Conservation (phyloP, 2,113 vertebrate genomes). For the Alouatta palliata region DNA sequence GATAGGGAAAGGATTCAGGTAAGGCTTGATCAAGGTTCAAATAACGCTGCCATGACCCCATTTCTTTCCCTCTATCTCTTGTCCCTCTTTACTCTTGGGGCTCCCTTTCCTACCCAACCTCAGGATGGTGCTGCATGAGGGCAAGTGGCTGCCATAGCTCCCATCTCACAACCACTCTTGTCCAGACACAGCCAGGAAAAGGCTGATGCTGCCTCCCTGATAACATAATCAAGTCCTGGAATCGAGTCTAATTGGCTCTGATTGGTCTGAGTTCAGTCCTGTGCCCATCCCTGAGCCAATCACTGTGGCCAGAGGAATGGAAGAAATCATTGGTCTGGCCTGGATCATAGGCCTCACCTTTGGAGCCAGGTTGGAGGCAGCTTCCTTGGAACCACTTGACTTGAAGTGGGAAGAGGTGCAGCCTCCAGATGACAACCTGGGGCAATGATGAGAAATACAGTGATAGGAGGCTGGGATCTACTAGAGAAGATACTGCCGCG, state of each 20-base stretch:
- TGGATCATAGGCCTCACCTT: neutral
- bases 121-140: fast-evolving
- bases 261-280: neutral
- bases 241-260: neutral
- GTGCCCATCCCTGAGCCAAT: neutral
- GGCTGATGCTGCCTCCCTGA: neutral
- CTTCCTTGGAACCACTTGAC: neutral
- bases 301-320: neutral
- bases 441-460: neutral
- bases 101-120: neutral
- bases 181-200: neutral
- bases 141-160: neutral
- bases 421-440: neutral
- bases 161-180: neutral
- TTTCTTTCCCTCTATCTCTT: neutral
- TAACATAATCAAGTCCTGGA: neutral
- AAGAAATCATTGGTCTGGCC: neutral
- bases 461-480: neutral
- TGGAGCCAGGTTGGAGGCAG: neutral
- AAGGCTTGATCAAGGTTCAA: neutral
- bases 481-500: neutral
- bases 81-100: neutral
- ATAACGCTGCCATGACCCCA: neutral
- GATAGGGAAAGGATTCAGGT: neutral
- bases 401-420: neutral